Evolutionary conservation across 2,113 vertebrate species (phyloP).

Genomic region (Lophius piscatorius): DNA sequence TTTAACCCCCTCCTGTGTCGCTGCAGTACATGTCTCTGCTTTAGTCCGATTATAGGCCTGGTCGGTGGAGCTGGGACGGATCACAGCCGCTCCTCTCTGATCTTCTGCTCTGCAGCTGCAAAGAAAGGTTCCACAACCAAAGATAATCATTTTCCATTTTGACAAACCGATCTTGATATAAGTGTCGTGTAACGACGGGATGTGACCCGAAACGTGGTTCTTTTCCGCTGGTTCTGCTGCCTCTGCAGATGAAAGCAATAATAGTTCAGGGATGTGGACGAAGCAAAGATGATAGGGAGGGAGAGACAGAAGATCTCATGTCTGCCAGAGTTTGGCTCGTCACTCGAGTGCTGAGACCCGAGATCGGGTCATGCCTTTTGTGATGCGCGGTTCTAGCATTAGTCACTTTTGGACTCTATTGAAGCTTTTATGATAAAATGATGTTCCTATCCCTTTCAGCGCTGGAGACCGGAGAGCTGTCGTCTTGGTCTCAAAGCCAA

Average conservation of each 20-base stretch:
- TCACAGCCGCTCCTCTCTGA: slow-evolving; percentile 49
- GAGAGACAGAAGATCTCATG: slow-evolving; percentile 53
- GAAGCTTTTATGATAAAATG: too few relatives aligned
- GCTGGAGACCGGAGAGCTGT: slow-evolving; percentile 28
- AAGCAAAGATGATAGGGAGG: slow-evolving; percentile 23
- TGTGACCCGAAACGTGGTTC: slow-evolving; percentile 1
- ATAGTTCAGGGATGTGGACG: slow-evolving; percentile 47
- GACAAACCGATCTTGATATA: slow-evolving; percentile 25
- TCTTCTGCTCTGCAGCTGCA: slow-evolving; percentile 58
- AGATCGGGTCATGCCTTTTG: slow-evolving; percentile 50
- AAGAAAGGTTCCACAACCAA: slow-evolving; percentile 14
- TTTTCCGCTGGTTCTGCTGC: slow-evolving; percentile 2
- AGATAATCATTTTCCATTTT: slow-evolving; percentile 16
- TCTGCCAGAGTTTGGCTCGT: slow-evolving; percentile 27
- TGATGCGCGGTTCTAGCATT: too few relatives aligned
- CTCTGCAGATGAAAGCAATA: slow-evolving; percentile 31
- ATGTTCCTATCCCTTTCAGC: too few relatives aligned
- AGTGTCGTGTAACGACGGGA: slow-evolving; percentile 1
- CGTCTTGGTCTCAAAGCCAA: slow-evolving; percentile 34
- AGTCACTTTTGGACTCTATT: too few relatives aligned
- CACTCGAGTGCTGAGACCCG: slow-evolving; percentile 23
- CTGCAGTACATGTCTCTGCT: slow-evolving; percentile 50
- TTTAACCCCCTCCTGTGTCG: slow-evolving; percentile 21
- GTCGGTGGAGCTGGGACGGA: slow-evolving; percentile 43
- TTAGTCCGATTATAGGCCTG: slow-evolving; percentile 67